Conservation (phyloP, 2,113 vertebrate species). For the Lycocorax pyrrhopterus region DNA sequence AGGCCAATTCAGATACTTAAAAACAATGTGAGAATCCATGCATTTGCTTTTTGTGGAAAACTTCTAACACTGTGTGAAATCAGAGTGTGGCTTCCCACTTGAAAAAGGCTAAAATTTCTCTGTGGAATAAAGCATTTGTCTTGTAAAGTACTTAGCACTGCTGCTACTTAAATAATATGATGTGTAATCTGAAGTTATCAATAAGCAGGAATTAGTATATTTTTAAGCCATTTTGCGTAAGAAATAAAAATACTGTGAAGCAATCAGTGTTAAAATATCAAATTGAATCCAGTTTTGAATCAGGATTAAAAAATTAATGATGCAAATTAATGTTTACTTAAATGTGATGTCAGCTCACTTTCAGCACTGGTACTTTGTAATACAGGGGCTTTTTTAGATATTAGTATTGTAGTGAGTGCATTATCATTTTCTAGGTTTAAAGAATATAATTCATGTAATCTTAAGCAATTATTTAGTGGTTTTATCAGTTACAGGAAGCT, state of each 20-base stretch:
- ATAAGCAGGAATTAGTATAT: background rate
- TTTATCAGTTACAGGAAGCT: background rate
- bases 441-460: background rate
- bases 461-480: background rate
- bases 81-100: background rate
- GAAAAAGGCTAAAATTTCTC: background rate
- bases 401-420: fast-evolving
- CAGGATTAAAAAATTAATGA: background rate
- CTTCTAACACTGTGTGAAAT: background rate
- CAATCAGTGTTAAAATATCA: background rate
- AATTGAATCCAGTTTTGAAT: background rate
- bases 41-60: background rate
- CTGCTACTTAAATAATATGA: background rate
- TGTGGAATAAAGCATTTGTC: background rate
- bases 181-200: background rate
- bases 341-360: background rate
- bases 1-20: background rate
- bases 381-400: background rate
- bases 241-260: background rate
- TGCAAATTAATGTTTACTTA: background rate
- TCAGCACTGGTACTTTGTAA: background rate
- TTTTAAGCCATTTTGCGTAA: background rate
- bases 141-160: background rate
- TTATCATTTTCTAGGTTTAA: background rate
- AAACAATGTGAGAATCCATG: background rate